These are phyloP conservation scores for Phyllostomus hastatus DNA, from an alignment of 2,113 vertebrate genomes.

Conservation along the genomic window DNA sequence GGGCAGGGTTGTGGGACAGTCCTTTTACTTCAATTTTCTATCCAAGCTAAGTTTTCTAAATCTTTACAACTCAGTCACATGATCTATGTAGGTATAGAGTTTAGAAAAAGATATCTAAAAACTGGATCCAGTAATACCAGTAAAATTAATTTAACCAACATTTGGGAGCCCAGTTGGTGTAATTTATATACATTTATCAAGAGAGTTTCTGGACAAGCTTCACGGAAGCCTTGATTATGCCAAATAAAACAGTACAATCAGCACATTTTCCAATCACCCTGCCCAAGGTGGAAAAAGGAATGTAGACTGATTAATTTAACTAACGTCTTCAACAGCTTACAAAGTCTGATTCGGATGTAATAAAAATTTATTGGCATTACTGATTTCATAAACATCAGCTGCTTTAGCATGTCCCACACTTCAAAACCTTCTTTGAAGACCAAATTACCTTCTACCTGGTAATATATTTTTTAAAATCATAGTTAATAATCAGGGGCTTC, in stretches of 20 bases:
- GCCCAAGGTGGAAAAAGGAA: conserved; percentile 83
- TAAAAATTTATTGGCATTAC: conserved; percentile 81
- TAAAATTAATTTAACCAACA: not conserved
- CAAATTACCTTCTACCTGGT: conserved; percentile 85
- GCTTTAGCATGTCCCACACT: conserved; percentile 83
- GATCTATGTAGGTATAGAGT: not conserved
- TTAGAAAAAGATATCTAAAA: not conserved
- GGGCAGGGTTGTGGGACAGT: not conserved
- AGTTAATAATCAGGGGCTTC: conserved; percentile 78
- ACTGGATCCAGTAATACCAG: not conserved
- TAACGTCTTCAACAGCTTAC: conserved; percentile 80
- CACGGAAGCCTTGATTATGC: not conserved
- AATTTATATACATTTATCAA: not conserved
- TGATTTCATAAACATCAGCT: conserved; percentile 86
- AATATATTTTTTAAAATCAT: conserved; percentile 88
- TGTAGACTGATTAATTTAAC: conserved; percentile 85
- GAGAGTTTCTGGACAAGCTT: conserved; percentile 18
- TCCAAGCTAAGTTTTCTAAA: not conserved
- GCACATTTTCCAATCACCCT: conserved; percentile 83
- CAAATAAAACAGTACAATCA: conserved; percentile 73
- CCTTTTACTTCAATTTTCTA: not conserved
- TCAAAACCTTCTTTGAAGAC: conserved; percentile 86
- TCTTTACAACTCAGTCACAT: not conserved
- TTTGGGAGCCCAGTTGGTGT: not conserved
- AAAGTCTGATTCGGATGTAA: conserved; percentile 80